A percentile compares a stretch with the other conserved stretches of the same genome.
phyloP scores from a whole-genome alignment of 2,797 vertebrate genomes.

The Dromococcyx pavoninus region DNA sequence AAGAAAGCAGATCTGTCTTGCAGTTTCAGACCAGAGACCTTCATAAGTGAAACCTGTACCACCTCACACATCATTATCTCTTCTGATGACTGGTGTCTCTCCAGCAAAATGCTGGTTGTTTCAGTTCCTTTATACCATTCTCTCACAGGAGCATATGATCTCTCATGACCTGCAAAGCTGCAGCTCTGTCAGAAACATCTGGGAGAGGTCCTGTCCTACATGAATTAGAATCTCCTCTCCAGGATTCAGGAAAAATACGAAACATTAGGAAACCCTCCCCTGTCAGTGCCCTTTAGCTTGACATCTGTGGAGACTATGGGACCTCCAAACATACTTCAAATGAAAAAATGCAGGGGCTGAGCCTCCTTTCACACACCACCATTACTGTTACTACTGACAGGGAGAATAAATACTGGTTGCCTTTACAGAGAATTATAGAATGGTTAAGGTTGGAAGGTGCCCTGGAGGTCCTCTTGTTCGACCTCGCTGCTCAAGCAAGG shows the following conservation, averaged over 20 bases:
- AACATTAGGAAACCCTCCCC: background rate
- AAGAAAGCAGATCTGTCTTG: background rate
- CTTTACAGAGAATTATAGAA: background rate
- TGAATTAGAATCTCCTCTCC: background rate
- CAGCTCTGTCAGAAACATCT: background rate
- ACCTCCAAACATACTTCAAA: background rate
- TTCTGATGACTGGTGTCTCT: background rate
- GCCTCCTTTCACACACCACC: background rate
- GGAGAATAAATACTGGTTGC: background rate
- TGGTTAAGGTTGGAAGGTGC: background rate
- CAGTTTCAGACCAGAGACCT: background rate
- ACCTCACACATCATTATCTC: background rate
- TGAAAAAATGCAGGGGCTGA: fast-evolving
- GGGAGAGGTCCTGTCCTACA: background rate
- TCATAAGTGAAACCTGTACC: background rate
- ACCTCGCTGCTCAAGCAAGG: fast-evolving
- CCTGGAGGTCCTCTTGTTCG: background rate
- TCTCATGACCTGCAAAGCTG: background rate
- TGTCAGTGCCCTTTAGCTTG: background rate
- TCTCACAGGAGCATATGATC: background rate
- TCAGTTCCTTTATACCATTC: background rate
- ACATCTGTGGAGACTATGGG: fast-evolving
- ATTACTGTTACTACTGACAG: background rate
- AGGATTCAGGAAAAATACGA: background rate
- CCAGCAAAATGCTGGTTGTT: background rate